Percentiles rank a stretch among this genome's conserved stretches.
phyloP scores from a whole-genome alignment of 2,888 invertebrate species.

The Lasioglossum malachurum region DNA sequence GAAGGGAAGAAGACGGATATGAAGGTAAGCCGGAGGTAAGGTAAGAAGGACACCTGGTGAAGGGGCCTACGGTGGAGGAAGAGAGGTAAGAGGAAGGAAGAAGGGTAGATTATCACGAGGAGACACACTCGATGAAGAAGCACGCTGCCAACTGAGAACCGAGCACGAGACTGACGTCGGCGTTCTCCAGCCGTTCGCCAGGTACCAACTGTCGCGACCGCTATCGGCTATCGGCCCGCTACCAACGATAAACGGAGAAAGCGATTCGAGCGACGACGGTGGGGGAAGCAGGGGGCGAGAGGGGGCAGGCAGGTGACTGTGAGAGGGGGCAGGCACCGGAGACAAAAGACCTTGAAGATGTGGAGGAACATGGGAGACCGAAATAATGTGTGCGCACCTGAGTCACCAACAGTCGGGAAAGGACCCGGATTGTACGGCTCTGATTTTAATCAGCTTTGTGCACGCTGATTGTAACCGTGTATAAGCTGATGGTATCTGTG shows the following conservation, averaged over 20 bases:
- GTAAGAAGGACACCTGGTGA: neutral
- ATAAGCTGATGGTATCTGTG: neutral
- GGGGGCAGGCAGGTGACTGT: neutral
- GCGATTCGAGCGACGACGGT: constrained; percentile 32
- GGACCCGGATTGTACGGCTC: neutral
- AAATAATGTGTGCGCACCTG: neutral
- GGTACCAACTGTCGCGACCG: constrained; percentile 67
- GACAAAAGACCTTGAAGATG: constrained; percentile 4
- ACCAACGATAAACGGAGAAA: constrained; percentile 63
- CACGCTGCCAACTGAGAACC: constrained; percentile 54
- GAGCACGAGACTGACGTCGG: constrained; percentile 67
- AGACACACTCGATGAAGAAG: constrained; percentile 4
- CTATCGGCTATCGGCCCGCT: constrained; percentile 61
- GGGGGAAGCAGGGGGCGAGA: constrained; percentile 34
- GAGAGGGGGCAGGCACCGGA: neutral
- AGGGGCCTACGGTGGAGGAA: neutral
- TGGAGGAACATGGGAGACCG: neutral
- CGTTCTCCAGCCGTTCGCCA: constrained; percentile 73
- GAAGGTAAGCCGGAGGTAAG: too few species aligned
- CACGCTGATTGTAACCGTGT: neutral
- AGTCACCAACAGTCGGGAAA: neutral
- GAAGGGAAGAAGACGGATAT: neutral
- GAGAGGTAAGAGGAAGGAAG: neutral
- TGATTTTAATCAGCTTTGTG: neutral
- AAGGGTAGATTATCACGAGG: neutral